Percentiles rank a stretch among this genome's conserved stretches.
phyloP scores from a whole-genome alignment of 92 coral and sea anemone genomes.

The Parazoanthus atlanticus region DNA sequence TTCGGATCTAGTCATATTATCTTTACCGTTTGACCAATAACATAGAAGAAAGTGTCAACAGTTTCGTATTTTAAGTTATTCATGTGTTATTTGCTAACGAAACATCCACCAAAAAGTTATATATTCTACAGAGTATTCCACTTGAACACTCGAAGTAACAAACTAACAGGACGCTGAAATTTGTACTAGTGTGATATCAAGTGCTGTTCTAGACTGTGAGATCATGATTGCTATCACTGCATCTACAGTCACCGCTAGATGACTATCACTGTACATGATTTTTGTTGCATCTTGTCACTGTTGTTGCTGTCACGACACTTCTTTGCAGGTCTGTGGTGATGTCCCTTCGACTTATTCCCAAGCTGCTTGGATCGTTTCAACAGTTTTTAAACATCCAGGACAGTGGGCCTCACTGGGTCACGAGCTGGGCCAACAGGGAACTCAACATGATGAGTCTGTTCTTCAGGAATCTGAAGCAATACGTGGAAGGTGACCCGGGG shows the following conservation, averaged over 20 bases:
- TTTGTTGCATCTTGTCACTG: background rate
- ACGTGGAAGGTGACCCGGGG: conserved; percentile 56
- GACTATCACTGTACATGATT: background rate
- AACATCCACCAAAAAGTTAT: too few species aligned
- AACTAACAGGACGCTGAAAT: too few species aligned
- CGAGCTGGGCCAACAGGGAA: conserved; percentile 86
- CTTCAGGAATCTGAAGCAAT: conserved; percentile 76
- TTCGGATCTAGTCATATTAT: too few species aligned
- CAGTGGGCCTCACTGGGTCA: conserved; percentile 94
- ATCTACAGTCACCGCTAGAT: background rate
- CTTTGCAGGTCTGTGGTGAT: conserved; percentile 85
- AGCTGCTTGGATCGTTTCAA: conserved; percentile 94
- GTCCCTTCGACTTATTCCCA: conserved; percentile 94
- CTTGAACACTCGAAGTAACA: too few species aligned
- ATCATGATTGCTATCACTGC: background rate
- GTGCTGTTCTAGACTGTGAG: too few species aligned
- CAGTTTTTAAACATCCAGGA: conserved; percentile 72
- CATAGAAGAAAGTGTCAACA: too few species aligned
- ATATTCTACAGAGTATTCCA: too few species aligned
- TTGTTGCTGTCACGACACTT: background rate
- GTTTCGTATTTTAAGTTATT: too few species aligned
- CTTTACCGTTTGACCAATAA: too few species aligned
- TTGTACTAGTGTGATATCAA: too few species aligned
- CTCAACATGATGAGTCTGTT: conserved; percentile 90
- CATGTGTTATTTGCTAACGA: too few species aligned